phyloP scores from a whole-genome alignment of 1,140 invertebrate species.

The Drosophila varians region DNA sequence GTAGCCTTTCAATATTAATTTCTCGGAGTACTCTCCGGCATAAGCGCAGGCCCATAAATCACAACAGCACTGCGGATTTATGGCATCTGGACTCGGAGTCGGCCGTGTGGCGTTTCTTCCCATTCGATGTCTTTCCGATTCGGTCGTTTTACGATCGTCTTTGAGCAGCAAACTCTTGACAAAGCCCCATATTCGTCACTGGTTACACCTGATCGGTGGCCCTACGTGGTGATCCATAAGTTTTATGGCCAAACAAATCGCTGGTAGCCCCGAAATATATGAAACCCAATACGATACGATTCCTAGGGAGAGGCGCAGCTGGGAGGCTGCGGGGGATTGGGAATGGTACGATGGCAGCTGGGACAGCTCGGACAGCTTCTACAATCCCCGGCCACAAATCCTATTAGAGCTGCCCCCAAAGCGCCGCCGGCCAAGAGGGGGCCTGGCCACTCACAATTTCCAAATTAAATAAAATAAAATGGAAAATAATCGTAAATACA shows the following conservation, averaged over 20 bases:
- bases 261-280: slow-evolving; percentile 39
- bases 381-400: slow-evolving; percentile 56
- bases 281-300: slow-evolving; percentile 43
- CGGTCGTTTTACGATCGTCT: slow-evolving; percentile 47
- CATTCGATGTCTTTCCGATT: slow-evolving; percentile 27
- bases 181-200: not conserved
- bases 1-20: slow-evolving; percentile 80
- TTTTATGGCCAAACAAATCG: slow-evolving; percentile 37
- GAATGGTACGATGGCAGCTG: slow-evolving; percentile 21
- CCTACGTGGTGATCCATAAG: not conserved
- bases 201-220: slow-evolving; percentile 22
- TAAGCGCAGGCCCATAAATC: slow-evolving; percentile 62
- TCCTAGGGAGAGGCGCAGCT: slow-evolving; percentile 24
- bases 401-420: slow-evolving; percentile 67
- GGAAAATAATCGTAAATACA: slow-evolving; percentile 73
- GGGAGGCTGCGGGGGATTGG: slow-evolving; percentile 25
- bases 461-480: slow-evolving; percentile 62
- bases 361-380: slow-evolving; percentile 49
- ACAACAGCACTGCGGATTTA: slow-evolving; percentile 71
- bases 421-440: slow-evolving; percentile 33
- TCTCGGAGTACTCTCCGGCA: slow-evolving; percentile 45
- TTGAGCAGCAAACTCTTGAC: slow-evolving; percentile 16
- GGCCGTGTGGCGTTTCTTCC: slow-evolving; percentile 36
- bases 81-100: slow-evolving; percentile 31
- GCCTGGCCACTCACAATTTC: slow-evolving; percentile 58